These are phyloP conservation scores for Chauna torquata DNA, from an alignment of 2,113 vertebrate genomes.

Conservation along the genomic window DNA sequence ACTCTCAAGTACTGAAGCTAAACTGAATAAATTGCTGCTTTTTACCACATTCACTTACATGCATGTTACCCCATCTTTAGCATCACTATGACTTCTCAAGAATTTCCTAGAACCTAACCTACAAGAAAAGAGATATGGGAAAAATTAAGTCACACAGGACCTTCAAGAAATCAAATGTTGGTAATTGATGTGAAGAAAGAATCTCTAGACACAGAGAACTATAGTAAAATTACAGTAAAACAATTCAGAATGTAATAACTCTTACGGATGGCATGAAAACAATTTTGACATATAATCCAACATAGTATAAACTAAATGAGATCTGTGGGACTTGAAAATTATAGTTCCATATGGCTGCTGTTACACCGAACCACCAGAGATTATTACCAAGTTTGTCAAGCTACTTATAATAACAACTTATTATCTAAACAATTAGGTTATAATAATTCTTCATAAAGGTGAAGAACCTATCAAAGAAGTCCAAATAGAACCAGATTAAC, in stretches of 20 bases:
- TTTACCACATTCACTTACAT: not conserved
- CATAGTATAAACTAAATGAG: slow-evolving; percentile 53
- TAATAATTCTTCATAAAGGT: slow-evolving; percentile 9
- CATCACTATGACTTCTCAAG: not conserved
- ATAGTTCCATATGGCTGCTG: slow-evolving; percentile 67
- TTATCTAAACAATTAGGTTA: slow-evolving; percentile 35
- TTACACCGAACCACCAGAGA: slow-evolving; percentile 57
- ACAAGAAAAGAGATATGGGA: not conserved
- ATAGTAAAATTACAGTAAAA: slow-evolving; percentile 30
- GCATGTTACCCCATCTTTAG: not conserved
- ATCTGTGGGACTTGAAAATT: slow-evolving; percentile 70
- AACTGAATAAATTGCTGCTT: not conserved
- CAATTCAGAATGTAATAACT: slow-evolving; percentile 17
- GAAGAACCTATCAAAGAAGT: not conserved
- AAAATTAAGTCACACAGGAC: slow-evolving; percentile 11
- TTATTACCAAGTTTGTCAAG: slow-evolving; percentile 48
- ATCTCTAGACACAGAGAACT: not conserved
- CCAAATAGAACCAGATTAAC: not conserved
- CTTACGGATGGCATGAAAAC: slow-evolving; percentile 57
- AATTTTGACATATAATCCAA: slow-evolving; percentile 67
- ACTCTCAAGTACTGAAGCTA: not conserved
- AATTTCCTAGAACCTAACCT: not conserved
- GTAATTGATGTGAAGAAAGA: not conserved
- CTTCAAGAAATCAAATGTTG: slow-evolving; percentile 18
- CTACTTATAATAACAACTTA: slow-evolving; percentile 63